A percentile compares a stretch with the other conserved stretches of the same genome.
These are phyloP conservation scores for Bombylius major DNA, from an alignment of 2,888 invertebrate genomes.

Conservation along the genomic window DNA sequence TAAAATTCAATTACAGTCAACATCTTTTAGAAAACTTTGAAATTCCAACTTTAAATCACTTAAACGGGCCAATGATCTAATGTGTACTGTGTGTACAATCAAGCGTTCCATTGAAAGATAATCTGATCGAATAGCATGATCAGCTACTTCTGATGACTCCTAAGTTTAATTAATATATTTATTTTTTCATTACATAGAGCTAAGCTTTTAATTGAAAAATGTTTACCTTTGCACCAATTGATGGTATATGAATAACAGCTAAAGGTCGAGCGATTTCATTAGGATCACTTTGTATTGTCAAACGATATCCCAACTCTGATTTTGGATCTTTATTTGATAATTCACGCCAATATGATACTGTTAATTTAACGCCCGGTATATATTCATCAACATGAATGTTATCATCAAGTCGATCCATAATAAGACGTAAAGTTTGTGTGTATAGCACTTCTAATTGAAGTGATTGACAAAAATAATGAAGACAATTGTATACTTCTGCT, in stretches of 20 bases:
- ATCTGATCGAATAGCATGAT: conserved; percentile 73
- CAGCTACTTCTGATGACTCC: conserved; percentile 49
- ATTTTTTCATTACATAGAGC: neutral
- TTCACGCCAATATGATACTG: conserved; percentile 87
- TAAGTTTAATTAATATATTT: neutral
- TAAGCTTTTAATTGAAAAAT: neutral
- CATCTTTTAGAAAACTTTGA: conserved; percentile 45
- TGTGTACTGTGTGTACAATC: conserved; percentile 89
- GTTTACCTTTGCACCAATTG: conserved; percentile 29
- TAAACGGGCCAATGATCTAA: conserved; percentile 73
- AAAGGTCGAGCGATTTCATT: conserved; percentile 66
- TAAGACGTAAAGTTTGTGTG: conserved; percentile 77
- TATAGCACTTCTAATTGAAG: conserved; percentile 84
- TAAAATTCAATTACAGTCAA: conserved; percentile 47
- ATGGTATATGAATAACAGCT: conserved; percentile 53
- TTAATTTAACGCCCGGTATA: conserved; percentile 72
- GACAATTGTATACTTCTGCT: conserved; percentile 67
- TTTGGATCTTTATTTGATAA: conserved; percentile 48
- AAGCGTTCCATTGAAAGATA: conserved; percentile 90
- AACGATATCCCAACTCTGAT: conserved; percentile 75
- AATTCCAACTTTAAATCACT: conserved; percentile 61
- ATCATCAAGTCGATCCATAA: conserved; percentile 75
- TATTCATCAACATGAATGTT: conserved; percentile 87
- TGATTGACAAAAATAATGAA: conserved; percentile 90
- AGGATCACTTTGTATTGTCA: conserved; percentile 79